phyloP scores from a whole-genome alignment of 1,140 invertebrate species.

The Drosophila nasuta region DNA sequence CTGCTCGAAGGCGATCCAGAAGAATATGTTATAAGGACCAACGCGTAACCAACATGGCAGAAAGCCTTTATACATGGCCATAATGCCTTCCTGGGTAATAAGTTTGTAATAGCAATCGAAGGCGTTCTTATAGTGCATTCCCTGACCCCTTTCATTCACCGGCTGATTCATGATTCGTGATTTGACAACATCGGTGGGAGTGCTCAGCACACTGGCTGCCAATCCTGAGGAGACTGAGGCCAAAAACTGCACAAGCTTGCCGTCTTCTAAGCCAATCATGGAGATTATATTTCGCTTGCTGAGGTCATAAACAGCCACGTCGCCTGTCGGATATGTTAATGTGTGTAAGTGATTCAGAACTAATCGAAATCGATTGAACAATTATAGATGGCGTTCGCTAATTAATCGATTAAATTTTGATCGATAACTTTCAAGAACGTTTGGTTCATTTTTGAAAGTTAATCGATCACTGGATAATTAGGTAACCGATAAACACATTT shows the following conservation, averaged over 20 bases:
- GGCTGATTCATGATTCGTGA: conserved; percentile 32
- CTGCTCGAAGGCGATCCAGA: conserved; percentile 14
- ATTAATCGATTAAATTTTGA: too few relatives aligned
- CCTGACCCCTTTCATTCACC: conserved; percentile 5
- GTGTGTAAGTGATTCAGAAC: background rate
- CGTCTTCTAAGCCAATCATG: background rate
- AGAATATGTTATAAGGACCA: conserved; percentile 13
- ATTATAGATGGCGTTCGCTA: too few relatives aligned
- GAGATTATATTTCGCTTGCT: conserved; percentile 17
- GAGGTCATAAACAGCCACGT: conserved; percentile 14
- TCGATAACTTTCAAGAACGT: too few relatives aligned
- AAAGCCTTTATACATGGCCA: conserved; percentile 4
- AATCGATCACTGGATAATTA: too few relatives aligned
- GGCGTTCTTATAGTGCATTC: conserved; percentile 7
- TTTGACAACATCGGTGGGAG: conserved; percentile 25
- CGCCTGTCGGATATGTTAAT: background rate
- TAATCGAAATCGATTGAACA: too few relatives aligned
- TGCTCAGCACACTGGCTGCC: conserved; percentile 5
- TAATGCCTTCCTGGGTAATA: background rate
- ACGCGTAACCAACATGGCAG: conserved; percentile 12
- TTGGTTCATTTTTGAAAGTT: too few relatives aligned
- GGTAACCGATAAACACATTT: too few relatives aligned
- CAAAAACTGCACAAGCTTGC: conserved; percentile 10
- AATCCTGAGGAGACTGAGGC: conserved; percentile 16
- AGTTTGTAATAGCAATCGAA: conserved; percentile 18